Evolutionary conservation across 1,140 invertebrate species (phyloP), one percentile per base, ranked within the genome.

Genomic region (Drosophila micromelanica): DNA sequence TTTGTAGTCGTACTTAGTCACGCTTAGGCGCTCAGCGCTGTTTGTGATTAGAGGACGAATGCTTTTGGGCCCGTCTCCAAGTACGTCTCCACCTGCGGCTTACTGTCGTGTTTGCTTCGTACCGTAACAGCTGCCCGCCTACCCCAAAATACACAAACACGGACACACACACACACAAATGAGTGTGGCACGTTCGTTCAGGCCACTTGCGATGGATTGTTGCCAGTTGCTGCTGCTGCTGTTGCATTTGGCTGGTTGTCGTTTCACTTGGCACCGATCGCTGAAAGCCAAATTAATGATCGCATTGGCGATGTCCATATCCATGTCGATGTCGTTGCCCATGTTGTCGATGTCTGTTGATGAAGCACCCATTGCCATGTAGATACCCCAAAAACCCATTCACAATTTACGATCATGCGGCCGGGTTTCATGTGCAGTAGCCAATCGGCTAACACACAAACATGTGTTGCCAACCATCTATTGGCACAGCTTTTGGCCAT

Each of bases 31-130:
- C 73, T 67, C 65, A 32, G 59, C 67, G 67, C 59, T 84, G 73
- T 45, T 70, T 80, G 65, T 86, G 77, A 86, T 86, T 80, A 85
- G 76, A 80, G 77, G 81, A 86, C 81, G 80, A 85, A 76, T 85
- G 70, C 64, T 55, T 80, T 79, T 46, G 51, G 37, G 43, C 12
- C 62, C 48, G 43, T 43, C 40, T 40, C 45, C 13, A 20, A 43
- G 48, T 30, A 23, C 40, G 37, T 42, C 27, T 52, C 35, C 27
- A 42, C 27, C 61, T 49, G 42, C 65, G 57, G 65, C 43, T 69
- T 52, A 52, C 55, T 43, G 32, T 45, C 30, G 57, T n/a, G 13
- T 12, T 12, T 51, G 30, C 48, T 49, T 13, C 51, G 51, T 38
- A 54, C 51, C 51, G 51, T 54, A 56, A 56, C 54, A 38, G 54